Evolutionary conservation across 2,113 vertebrate species (phyloP), one percentile per base, ranked within the genome.

Genomic region (Trematocara variabile): DNA sequence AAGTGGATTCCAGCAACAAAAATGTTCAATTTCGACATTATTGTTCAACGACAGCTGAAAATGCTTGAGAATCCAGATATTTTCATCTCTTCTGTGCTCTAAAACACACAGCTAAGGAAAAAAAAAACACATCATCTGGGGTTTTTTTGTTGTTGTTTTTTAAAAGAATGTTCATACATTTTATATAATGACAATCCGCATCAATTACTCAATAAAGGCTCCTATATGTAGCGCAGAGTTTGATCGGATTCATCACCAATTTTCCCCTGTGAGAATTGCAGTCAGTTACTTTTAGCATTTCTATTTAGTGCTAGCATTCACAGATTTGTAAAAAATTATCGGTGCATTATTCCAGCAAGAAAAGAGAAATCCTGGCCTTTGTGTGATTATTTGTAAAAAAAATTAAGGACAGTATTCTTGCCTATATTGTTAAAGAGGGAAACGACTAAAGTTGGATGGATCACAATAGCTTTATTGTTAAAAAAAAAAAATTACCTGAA

Each of bases 11-110:
- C 88, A 89, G 88, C 30, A 84, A 87, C 87, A 92, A 20, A 58
- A 89, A 86, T 70, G 80, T 65, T 91, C 79, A 52, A 85, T 83
- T 86, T 91, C 28, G 73, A 94, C 91, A 86, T 92, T 82, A 91
- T 9, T 50, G 30, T 93, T 88, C 85, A 91, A 44, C 39, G 70
- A 94, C 78, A 73, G 70, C 86, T 20, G 88, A 50, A 73, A 81
- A 79, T 65, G 87, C 80, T 81, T 68, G 48, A 79, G 50, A 83
- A 88, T 79, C 70, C 77, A 88, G 85, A 37, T 39, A 77, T 46
- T 50, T 34, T 56, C 20, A 50, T 80, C 52, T 73, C 10, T 50
- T 84, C 20, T 50, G 63, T 82, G 79, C 30, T 22, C 79, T 48
- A 92, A 93, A 89, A 88, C 82, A 83, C 39, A 89, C 80, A 86